Evolutionary conservation across 2,888 invertebrate genomes (phyloP).

Genomic region (Hirtodrosophila alboralis): DNA sequence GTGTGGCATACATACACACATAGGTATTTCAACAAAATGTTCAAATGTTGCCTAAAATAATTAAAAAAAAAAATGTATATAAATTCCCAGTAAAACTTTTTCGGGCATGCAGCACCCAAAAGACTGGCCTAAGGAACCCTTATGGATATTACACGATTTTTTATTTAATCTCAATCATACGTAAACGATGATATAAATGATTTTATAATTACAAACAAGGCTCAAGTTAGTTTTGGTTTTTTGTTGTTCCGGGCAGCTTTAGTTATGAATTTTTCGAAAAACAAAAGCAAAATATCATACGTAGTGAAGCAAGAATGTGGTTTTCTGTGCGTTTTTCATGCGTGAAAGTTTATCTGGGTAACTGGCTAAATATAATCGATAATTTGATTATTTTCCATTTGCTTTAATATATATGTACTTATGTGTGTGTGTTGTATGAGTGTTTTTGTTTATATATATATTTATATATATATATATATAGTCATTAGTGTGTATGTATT

Average conservation of each 20-base stretch:
- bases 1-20: constrained; percentile 32
- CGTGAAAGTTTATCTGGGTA: constrained; percentile 33
- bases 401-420: constrained; percentile 31
- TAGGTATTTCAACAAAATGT: background rate
- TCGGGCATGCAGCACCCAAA: too few species aligned
- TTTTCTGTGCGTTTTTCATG: constrained; percentile 44
- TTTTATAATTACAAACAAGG: background rate
- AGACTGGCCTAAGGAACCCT: too few species aligned
- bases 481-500: constrained; percentile 32
- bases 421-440: constrained; percentile 34
- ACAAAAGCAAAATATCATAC: too few species aligned
- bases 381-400: constrained; percentile 25
- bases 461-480: constrained; percentile 37
- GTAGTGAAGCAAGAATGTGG: background rate
- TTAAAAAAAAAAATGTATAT: too few species aligned
- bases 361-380: constrained; percentile 16
- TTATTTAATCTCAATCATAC: too few species aligned
- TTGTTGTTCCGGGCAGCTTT: too few species aligned
- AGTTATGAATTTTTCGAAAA: too few species aligned
- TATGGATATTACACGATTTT: too few species aligned
- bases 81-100: too few species aligned
- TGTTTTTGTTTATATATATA: constrained; percentile 38
- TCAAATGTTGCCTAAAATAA: too few species aligned
- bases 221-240: too few species aligned
- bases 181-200: background rate